Percentiles rank a stretch among this genome's conserved stretches.
These are phyloP conservation scores for Brachystomella parvula DNA, from an alignment of 1,140 invertebrate species.

Conservation along the genomic window DNA sequence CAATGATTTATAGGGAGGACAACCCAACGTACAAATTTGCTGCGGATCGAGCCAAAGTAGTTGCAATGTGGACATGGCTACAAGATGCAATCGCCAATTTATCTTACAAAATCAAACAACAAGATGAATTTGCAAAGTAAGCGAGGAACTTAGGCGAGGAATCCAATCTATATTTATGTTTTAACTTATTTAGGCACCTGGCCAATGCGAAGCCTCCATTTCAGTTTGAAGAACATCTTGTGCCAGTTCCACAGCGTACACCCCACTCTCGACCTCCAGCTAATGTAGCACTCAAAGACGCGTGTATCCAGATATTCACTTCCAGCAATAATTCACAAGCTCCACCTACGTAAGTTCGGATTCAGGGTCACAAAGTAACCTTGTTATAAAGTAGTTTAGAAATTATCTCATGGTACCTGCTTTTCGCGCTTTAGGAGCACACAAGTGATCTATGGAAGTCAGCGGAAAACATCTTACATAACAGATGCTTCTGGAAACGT, in stretches of 20 bases:
- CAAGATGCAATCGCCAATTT: background rate
- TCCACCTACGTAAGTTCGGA: background rate
- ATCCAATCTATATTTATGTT: background rate
- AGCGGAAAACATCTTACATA: background rate
- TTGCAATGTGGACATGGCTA: conserved; percentile 5
- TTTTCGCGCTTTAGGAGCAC: background rate
- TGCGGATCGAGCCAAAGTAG: background rate
- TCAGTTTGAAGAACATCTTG: background rate
- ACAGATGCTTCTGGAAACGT: background rate
- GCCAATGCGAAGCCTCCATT: background rate
- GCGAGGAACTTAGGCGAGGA: background rate
- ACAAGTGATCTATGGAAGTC: background rate
- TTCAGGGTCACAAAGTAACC: background rate
- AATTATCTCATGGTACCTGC: background rate
- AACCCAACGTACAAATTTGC: conserved; percentile 6
- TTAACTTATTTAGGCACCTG: background rate
- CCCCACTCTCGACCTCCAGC: background rate
- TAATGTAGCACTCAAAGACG: background rate
- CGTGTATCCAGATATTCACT: conserved; percentile 2
- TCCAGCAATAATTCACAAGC: background rate
- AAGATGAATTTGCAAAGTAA: conserved; percentile 11
- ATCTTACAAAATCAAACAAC: background rate
- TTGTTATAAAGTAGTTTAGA: background rate
- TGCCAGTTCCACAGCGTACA: background rate
- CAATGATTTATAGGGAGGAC: background rate